Evolutionary conservation across 2,113 vertebrate genomes (phyloP), one percentile per base, ranked within the genome.

Genomic region (Macaca mulatta): DNA sequence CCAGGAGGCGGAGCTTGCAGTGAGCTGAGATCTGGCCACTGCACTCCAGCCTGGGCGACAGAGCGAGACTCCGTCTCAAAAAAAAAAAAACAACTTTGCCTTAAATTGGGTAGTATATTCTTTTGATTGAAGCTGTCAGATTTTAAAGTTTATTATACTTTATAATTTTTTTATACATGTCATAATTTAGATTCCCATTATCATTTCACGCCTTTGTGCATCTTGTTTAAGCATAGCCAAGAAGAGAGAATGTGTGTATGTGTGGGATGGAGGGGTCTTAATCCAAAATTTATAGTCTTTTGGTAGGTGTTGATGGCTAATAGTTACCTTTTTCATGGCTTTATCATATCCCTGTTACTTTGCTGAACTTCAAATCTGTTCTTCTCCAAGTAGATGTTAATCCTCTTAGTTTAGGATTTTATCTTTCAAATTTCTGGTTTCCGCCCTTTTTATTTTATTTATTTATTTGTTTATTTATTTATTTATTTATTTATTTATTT

Each of bases 371-470:
- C 74, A 90, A 4, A 90, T 92, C 23, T 55, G 25, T 85, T 87
- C 57, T 85, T 90, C 50, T 83, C 67, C 12, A 96, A 84, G 25
- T 64, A 80, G 14, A 61, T 96, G 43, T 90, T 78, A 94, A 82
- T 96, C 50, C 13, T 95, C 50, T 50, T 92, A 86, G 14, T 45
- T 94, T 22, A 80, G 38, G 25, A 11, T 82, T 94, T 72, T 55
- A 80, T 93, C 3, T 8, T 90, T 70, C 55, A 97, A 81, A 20
- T 94, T 96, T 92, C 32, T 74, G 64, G 25, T 94, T 96, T 92
- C 61, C 27, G 5, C 61, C 2, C 25, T 64, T 64, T 61, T 61
- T 27, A 61, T 61, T 64, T 30, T 64, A 30, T 61, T 61, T 27
- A 25, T 61, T 61, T 61, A 27, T 61, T 11, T 61, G 12, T 59